These are phyloP conservation scores for Timandra comae DNA, from an alignment of 2,888 invertebrate species.

Conservation along the genomic window DNA sequence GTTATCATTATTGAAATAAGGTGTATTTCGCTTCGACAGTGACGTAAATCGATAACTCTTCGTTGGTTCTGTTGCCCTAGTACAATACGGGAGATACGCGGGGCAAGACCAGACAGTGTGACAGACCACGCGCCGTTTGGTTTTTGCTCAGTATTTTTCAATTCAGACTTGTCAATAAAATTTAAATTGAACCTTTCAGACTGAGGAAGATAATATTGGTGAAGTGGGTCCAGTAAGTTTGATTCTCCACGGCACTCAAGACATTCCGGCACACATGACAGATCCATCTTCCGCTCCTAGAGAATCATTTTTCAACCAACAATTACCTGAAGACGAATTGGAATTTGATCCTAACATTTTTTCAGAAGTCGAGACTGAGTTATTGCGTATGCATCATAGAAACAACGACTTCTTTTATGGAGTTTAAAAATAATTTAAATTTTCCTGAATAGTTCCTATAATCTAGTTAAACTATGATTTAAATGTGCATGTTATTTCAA, in stretches of 20 bases:
- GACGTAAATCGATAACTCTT: no score
- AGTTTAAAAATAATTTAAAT: no score
- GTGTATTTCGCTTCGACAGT: no score
- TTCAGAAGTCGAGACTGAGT: constrained; percentile 49
- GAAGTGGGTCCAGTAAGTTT: constrained; percentile 76
- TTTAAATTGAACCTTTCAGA: constrained; percentile 29
- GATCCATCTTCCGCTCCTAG: constrained; percentile 44
- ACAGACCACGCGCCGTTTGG: no score
- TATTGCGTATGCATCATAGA: constrained; percentile 54
- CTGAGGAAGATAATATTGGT: constrained; percentile 72
- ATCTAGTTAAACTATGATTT: no score
- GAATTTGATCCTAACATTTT: constrained; percentile 37
- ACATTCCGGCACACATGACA: constrained; percentile 79
- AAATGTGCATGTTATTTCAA: no score
- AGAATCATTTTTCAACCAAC: not conserved
- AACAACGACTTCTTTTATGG: constrained; percentile 6
- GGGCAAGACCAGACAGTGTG: no score
- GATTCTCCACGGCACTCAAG: constrained; percentile 83
- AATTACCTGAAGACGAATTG: constrained; percentile 4
- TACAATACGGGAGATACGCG: no score
- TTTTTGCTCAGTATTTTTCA: not conserved
- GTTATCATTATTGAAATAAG: no score
- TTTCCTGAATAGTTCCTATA: no score
- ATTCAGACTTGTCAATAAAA: not conserved
- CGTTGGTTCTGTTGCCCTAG: no score